Percentiles rank a stretch among this genome's conserved stretches.
Conservation (phyloP, 2,797 vertebrate species). For the Molossus molossus region DNA sequence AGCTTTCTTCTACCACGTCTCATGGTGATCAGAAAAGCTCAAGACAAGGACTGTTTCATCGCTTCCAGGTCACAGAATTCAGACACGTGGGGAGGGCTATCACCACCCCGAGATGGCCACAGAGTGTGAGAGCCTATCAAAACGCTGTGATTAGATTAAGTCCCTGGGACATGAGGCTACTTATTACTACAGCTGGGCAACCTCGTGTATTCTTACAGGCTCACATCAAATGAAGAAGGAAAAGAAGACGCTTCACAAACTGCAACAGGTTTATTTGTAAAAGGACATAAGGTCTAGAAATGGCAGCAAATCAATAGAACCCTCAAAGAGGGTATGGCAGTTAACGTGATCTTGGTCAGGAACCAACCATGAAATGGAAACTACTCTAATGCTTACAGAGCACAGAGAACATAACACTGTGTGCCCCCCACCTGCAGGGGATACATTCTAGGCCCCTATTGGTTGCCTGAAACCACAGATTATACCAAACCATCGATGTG, state of each 20-base stretch:
- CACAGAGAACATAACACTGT: neutral
- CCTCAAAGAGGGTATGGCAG: neutral
- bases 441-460: neutral
- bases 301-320: neutral
- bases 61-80: neutral
- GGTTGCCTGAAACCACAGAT: neutral
- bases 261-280: neutral
- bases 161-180: neutral
- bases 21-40: neutral
- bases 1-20: neutral
- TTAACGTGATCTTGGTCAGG: neutral
- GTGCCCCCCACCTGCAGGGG: neutral
- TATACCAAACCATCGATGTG: neutral
- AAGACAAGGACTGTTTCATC: neutral
- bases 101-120: neutral
- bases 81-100: neutral
- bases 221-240: neutral
- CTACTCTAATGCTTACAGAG: neutral
- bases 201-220: neutral
- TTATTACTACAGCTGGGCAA: neutral
- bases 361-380: neutral
- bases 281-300: neutral
- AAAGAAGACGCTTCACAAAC: neutral
- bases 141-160: neutral
- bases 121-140: neutral